Evolutionary conservation across 2,888 invertebrate species (phyloP).

Genomic region (Amblyjoppa fuscipennis): DNA sequence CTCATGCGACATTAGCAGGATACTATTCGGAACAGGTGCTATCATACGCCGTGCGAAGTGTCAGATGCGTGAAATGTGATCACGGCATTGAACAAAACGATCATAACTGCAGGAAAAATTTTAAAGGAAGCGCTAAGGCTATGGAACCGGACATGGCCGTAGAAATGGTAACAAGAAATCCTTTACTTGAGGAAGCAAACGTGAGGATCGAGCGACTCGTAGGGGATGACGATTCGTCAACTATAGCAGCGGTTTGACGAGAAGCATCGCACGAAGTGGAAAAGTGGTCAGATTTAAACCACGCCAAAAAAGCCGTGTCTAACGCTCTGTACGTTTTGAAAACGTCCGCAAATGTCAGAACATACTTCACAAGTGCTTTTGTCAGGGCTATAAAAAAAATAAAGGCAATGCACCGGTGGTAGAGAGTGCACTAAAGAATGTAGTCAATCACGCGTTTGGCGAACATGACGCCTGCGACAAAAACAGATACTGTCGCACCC

Average conservation of each 20-base stretch:
- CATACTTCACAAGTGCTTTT: constrained; percentile 1
- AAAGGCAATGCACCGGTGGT: neutral
- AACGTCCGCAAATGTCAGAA: constrained; percentile 1
- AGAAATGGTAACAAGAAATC: constrained; percentile 62
- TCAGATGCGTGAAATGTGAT: constrained; percentile 36
- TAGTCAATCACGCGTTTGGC: neutral
- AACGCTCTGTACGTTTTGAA: neutral
- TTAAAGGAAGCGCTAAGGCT: constrained; percentile 66
- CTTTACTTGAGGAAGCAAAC: constrained; percentile 55
- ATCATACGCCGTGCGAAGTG: neutral
- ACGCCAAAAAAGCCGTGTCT: constrained; percentile 20
- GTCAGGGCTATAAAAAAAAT: constrained; percentile 2
- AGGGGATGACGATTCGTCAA: constrained; percentile 69
- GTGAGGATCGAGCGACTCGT: constrained; percentile 55
- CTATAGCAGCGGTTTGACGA: constrained; percentile 62
- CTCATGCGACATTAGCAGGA: constrained; percentile 19
- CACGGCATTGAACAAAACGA: constrained; percentile 31
- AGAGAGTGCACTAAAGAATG: neutral
- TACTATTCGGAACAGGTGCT: neutral
- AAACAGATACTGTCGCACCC: neutral
- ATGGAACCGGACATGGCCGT: constrained; percentile 72
- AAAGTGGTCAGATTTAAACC: constrained; percentile 62
- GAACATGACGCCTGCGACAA: neutral
- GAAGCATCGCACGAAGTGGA: constrained; percentile 28
- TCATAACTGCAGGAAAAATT: constrained; percentile 69